These are phyloP conservation scores for Embidobia sp. DNA, from an alignment of 2,888 invertebrate species.

Conservation along the genomic window DNA sequence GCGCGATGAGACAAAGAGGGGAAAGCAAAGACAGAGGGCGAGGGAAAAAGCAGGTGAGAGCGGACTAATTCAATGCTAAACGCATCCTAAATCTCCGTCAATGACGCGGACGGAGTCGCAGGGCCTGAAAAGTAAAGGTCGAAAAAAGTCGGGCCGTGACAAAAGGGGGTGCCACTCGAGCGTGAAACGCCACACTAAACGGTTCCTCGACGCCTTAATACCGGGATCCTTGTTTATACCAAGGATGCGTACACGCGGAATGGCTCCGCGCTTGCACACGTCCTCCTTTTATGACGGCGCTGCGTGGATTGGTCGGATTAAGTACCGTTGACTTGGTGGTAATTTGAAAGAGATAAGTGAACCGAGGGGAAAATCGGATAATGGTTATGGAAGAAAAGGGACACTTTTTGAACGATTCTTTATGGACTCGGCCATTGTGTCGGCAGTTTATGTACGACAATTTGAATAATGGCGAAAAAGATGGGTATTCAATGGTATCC, in stretches of 20 bases:
- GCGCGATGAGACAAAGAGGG: too few species aligned
- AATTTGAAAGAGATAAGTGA: conserved; percentile 63
- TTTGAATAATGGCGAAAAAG: conserved; percentile 48
- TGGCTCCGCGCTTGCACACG: conserved; percentile 40
- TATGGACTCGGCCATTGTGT: conserved; percentile 54
- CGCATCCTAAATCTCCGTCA: conserved; percentile 76
- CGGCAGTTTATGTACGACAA: conserved; percentile 53
- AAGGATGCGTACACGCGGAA: conserved; percentile 31
- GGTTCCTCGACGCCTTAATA: conserved; percentile 71
- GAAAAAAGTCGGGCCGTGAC: conserved; percentile 53
- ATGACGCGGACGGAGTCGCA: conserved; percentile 53
- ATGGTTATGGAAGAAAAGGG: conserved; percentile 51
- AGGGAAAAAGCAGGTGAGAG: conserved; percentile 69
- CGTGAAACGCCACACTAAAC: conserved; percentile 81
- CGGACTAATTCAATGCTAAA: conserved; percentile 74
- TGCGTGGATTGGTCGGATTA: conserved; percentile 56
- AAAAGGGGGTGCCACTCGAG: conserved; percentile 77
- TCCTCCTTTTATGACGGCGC: conserved; percentile 48
- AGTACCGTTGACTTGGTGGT: conserved; percentile 55
- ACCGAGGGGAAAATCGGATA: conserved; percentile 58
- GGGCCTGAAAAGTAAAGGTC: conserved; percentile 50
- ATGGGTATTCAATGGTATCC: conserved; percentile 29
- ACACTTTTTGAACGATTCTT: conserved; percentile 51
- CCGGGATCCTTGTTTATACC: conserved; percentile 61
- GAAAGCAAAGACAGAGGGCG: too few species aligned